phyloP scores from a whole-genome alignment of 2,888 invertebrate genomes.

The Nemapogon koenigi region DNA sequence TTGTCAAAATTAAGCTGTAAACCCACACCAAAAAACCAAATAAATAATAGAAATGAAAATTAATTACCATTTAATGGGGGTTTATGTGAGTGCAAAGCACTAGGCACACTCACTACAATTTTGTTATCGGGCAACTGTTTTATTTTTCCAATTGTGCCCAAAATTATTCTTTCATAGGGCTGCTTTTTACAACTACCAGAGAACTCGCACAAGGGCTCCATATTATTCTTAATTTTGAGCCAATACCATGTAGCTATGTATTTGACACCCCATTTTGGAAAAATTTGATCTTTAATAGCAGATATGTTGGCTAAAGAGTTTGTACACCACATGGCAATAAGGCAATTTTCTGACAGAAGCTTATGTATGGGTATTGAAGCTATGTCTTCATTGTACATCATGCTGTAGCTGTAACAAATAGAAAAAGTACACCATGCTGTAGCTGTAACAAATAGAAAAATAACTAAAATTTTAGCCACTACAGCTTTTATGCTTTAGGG shows the following conservation, averaged over 20 bases:
- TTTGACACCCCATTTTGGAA: constrained; percentile 79
- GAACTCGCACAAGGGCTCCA: constrained; percentile 74
- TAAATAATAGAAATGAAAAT: too few relatives aligned
- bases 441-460: too few relatives aligned
- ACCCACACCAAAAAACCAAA: too few relatives aligned
- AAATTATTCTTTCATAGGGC: constrained; percentile 83
- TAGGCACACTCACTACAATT: constrained; percentile 84
- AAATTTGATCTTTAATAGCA: constrained; percentile 72
- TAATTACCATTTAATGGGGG: constrained; percentile 79
- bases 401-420: constrained; percentile 68
- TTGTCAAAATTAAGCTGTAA: too few relatives aligned
- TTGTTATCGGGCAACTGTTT: constrained; percentile 48
- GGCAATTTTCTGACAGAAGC: constrained; percentile 66
- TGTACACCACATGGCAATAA: constrained; percentile 92
- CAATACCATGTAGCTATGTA: constrained; percentile 83
- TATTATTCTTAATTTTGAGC: constrained; percentile 81
- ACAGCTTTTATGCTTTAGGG: too few relatives aligned
- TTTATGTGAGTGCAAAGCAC: constrained; percentile 94
- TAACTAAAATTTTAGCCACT: too few relatives aligned
- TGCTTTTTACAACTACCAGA: constrained; percentile 75
- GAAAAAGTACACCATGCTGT: too few relatives aligned
- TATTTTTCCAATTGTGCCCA: constrained; percentile 40
- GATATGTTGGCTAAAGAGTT: constrained; percentile 77
- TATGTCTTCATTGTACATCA: constrained; percentile 81
- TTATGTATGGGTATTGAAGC: constrained; percentile 71